Evolutionary conservation across 2,888 invertebrate genomes (phyloP).

Genomic region (Stramonita haemastoma): DNA sequence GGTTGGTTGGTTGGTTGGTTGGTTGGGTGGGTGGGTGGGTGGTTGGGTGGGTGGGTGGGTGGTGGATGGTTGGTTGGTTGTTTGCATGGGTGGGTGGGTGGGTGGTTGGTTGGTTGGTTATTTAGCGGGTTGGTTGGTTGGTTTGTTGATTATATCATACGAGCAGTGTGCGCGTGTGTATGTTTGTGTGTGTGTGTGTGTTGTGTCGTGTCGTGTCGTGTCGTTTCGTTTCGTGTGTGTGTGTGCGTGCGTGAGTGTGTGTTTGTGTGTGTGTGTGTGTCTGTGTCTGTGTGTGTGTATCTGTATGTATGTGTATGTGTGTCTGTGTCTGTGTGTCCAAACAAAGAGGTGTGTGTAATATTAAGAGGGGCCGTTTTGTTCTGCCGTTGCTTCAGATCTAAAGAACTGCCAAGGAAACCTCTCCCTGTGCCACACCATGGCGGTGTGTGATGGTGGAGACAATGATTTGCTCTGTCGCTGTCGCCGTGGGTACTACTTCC

Average conservation of each 20-base stretch:
- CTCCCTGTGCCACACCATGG: slow-evolving; percentile 59
- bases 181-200: too few relatives aligned
- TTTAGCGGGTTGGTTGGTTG: too few relatives aligned
- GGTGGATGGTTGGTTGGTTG: too few relatives aligned
- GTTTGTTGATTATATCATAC: too few relatives aligned
- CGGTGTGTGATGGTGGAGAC: slow-evolving; percentile 61
- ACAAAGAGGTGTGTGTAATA: neutral
- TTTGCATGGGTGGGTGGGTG: too few relatives aligned
- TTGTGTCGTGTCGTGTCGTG: too few relatives aligned
- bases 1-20: too few relatives aligned
- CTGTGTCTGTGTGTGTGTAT: neutral
- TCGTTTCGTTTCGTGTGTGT: neutral
- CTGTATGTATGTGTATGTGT: neutral
- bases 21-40: too few relatives aligned
- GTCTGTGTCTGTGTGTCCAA: neutral
- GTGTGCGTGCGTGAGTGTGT: slow-evolving; percentile 26
- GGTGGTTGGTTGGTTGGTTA: too few relatives aligned
- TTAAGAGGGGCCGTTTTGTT: too few relatives aligned
- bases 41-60: too few relatives aligned
- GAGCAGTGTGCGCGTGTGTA: too few relatives aligned
- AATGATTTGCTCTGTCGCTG: slow-evolving; percentile 67
- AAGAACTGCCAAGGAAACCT: slow-evolving; percentile 57
- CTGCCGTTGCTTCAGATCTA: slow-evolving; percentile 45
- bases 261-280: slow-evolving; percentile 8
- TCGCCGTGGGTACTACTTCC: slow-evolving; percentile 69